Conservation (phyloP, 2,888 invertebrate species). For the Apoda limacodes region DNA sequence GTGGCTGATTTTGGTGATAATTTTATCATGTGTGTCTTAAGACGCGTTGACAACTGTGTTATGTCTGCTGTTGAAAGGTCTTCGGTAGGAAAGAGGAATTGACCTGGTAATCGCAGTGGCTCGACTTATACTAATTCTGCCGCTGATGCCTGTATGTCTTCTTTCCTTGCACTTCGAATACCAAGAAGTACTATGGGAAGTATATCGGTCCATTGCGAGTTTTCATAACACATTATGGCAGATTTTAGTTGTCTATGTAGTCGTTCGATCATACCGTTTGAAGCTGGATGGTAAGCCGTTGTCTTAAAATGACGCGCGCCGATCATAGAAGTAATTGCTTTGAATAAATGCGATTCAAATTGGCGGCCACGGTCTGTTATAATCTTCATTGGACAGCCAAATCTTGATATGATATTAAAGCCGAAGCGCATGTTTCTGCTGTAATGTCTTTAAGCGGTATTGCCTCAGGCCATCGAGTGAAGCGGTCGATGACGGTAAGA, state of each 20-base stretch:
- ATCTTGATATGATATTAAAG: conserved; percentile 24
- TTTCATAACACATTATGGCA: conserved; percentile 2
- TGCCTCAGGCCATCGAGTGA: conserved; percentile 38
- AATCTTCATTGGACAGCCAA: conserved; percentile 22
- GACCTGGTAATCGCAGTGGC: conserved; percentile 21
- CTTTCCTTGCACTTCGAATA: conserved; percentile 19
- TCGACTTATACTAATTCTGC: conserved; percentile 25
- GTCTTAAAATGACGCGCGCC: conserved; percentile 10
- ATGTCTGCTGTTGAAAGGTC: too few species aligned
- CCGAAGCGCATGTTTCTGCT: conserved; percentile 31
- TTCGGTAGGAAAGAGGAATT: conserved; percentile 14
- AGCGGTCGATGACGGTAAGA: conserved; percentile 29
- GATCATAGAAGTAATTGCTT: conserved; percentile 15
- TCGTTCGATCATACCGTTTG: conserved; percentile 17
- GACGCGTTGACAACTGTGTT: too few species aligned
- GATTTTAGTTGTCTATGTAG: conserved; percentile 8
- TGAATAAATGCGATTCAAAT: conserved; percentile 20
- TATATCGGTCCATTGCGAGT: conserved; percentile 1
- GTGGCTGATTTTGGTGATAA: conserved; percentile 5
- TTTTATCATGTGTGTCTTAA: conserved; percentile 4
- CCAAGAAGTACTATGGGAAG: too few species aligned
- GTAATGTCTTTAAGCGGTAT: conserved; percentile 31
- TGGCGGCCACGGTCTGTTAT: conserved; percentile 39
- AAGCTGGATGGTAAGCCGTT: conserved; percentile 17
- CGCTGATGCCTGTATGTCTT: conserved; percentile 19